Percentiles rank a stretch among this genome's conserved stretches.
Conservation (phyloP, 2,888 invertebrate genomes). For the Andrena praecox region DNA sequence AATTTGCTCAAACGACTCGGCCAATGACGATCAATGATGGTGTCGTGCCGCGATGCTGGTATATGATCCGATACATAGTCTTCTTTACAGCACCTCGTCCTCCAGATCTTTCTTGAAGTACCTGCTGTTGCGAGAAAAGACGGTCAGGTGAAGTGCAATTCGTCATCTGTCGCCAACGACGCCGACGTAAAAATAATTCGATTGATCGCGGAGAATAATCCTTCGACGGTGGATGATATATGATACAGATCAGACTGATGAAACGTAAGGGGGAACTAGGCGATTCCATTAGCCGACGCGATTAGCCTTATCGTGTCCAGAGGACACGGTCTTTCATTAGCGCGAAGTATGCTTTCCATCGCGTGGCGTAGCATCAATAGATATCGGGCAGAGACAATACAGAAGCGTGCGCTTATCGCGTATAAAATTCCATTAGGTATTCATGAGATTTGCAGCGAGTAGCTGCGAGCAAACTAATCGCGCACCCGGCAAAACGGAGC, state of each 20-base stretch:
- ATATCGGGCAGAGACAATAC: not conserved
- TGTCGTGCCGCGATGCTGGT: not conserved
- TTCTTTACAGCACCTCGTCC: not conserved
- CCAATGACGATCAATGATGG: not conserved
- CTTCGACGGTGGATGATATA: not conserved
- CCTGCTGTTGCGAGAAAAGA: slow-evolving; percentile 41
- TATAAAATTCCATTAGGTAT: slow-evolving; percentile 1
- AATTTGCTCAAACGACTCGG: not conserved
- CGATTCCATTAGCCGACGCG: slow-evolving; percentile 25
- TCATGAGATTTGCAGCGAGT: not conserved
- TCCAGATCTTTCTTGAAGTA: not conserved
- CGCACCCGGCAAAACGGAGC: not conserved
- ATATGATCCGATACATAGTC: not conserved
- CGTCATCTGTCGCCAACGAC: not conserved
- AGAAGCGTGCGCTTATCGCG: not conserved
- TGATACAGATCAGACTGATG: slow-evolving; percentile 6
- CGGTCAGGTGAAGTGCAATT: not conserved
- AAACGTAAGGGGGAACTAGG: not conserved
- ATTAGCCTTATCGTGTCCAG: slow-evolving; percentile 27
- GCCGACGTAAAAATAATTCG: not conserved
- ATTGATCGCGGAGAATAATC: not conserved
- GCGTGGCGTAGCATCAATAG: not conserved
- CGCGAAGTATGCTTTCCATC: not conserved
- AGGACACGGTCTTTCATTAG: slow-evolving; percentile 33
- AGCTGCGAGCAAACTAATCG: not conserved